Evolutionary conservation across 2,113 vertebrate genomes (phyloP).

Genomic region (Ailuropoda melanoleuca): DNA sequence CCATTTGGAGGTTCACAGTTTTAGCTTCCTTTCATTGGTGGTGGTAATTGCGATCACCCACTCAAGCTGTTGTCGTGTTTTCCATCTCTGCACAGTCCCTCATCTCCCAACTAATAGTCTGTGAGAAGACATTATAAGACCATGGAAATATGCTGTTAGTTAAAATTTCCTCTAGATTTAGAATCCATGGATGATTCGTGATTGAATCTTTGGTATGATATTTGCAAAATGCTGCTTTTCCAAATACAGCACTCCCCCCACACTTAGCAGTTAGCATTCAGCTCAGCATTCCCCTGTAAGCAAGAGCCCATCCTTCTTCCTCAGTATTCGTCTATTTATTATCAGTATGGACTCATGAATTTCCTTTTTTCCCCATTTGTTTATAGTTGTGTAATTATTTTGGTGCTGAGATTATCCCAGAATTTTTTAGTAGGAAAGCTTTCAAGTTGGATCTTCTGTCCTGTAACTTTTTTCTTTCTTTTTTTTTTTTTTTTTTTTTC

Average conservation of each 20-base stretch:
- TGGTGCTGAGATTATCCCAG: neutral
- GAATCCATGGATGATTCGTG: neutral
- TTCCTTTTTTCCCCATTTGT: neutral
- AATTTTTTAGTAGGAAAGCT: neutral
- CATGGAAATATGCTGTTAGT: neutral
- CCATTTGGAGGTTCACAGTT: neutral
- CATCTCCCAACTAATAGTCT: neutral
- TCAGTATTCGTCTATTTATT: neutral
- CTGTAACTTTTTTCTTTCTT: neutral
- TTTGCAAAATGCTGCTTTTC: neutral
- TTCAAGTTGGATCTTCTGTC: neutral
- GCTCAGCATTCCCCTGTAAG: neutral
- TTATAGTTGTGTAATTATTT: neutral
- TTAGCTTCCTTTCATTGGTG: neutral
- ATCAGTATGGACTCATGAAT: neutral
- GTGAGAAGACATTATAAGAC: neutral
- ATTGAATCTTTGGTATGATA: neutral
- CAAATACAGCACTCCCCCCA: neutral
- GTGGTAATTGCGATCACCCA: neutral
- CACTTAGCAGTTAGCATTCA: neutral
- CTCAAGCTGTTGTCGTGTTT: neutral
- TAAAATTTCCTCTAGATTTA: neutral
- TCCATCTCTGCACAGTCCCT: neutral
- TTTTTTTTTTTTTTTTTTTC: neutral
- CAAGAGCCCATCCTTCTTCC: neutral